phyloP scores from a whole-genome alignment of 2,888 invertebrate species.

The Synergus japonicus region DNA sequence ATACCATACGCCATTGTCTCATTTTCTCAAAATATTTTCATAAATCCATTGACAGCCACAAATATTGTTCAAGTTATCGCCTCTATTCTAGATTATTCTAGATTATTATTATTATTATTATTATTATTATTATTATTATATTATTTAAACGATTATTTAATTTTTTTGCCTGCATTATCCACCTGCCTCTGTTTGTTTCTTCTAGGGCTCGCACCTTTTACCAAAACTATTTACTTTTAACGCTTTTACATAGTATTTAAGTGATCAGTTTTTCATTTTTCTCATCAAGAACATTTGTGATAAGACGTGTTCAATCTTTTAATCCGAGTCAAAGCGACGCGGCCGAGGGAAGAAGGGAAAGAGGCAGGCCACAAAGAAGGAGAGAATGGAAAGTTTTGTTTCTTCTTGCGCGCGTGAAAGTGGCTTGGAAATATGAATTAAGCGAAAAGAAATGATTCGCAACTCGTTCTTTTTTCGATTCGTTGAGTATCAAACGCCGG shows the following conservation, averaged over 20 bases:
- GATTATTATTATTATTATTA: constrained; percentile 40
- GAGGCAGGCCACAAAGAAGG: constrained; percentile 55
- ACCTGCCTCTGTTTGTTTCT: constrained; percentile 34
- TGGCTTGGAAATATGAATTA: constrained; percentile 29
- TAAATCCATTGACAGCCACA: constrained; percentile 10
- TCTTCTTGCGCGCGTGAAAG: constrained; percentile 46
- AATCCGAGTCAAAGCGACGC: constrained; percentile 12
- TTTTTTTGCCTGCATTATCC: constrained; percentile 19
- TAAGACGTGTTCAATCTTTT: constrained; percentile 38
- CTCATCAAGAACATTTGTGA: constrained; percentile 19
- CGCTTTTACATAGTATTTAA: constrained; percentile 40
- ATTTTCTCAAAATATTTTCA: constrained; percentile 35
- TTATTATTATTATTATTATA: constrained; percentile 49
- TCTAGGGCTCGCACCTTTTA: constrained; percentile 22
- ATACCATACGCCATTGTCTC: constrained; percentile 32
- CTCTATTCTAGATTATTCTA: constrained; percentile 29
- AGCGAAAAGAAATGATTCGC: constrained; percentile 40
- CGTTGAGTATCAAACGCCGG: constrained; percentile 32
- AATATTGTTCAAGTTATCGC: constrained; percentile 19
- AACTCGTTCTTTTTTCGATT: constrained; percentile 27
- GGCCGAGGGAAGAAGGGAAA: constrained; percentile 42
- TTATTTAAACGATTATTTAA: constrained; percentile 34
- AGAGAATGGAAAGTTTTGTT: constrained; percentile 38
- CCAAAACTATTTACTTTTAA: constrained; percentile 38
- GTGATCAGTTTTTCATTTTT: constrained; percentile 20